phyloP scores from a whole-genome alignment of 2,113 vertebrate species.

The Himantopus leucocephalus region DNA sequence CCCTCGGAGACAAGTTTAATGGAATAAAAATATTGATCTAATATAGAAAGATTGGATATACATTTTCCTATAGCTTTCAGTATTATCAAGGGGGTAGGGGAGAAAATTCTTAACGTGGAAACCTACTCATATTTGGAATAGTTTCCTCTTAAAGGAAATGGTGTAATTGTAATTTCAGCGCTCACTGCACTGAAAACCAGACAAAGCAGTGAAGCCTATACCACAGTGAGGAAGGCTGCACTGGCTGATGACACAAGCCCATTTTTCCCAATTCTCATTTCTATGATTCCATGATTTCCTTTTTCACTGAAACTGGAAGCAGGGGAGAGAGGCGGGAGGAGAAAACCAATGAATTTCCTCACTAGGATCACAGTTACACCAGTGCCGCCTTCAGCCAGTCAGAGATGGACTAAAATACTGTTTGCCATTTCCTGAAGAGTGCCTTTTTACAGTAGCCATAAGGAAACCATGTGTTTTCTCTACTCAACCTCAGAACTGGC shows the following conservation, averaged over 20 bases:
- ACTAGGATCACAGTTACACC: neutral
- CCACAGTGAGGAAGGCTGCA: neutral
- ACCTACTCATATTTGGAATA: slow-evolving; percentile 44
- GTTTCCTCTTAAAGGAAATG: slow-evolving; percentile 46
- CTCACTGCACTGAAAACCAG: neutral
- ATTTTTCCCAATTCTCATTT: neutral
- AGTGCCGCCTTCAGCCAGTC: neutral
- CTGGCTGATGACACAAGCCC: neutral
- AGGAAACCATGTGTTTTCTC: neutral
- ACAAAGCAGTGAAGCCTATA: neutral
- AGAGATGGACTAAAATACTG: neutral
- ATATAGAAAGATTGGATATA: slow-evolving; percentile 63
- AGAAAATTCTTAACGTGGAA: slow-evolving; percentile 34
- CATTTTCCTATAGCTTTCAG: slow-evolving; percentile 24
- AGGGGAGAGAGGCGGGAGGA: neutral
- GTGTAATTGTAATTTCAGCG: slow-evolving; percentile 21
- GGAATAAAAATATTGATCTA: slow-evolving; percentile 70
- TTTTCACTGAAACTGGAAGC: neutral
- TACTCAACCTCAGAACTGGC: neutral
- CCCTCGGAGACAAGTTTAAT: slow-evolving; percentile 50
- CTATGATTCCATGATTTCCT: neutral
- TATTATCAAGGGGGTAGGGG: slow-evolving; percentile 7
- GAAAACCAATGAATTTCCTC: neutral
- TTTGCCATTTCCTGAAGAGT: neutral
- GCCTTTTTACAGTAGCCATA: neutral